Evolutionary conservation across 2,797 vertebrate species (phyloP).

Genomic region (Tachyglossus aculeatus): DNA sequence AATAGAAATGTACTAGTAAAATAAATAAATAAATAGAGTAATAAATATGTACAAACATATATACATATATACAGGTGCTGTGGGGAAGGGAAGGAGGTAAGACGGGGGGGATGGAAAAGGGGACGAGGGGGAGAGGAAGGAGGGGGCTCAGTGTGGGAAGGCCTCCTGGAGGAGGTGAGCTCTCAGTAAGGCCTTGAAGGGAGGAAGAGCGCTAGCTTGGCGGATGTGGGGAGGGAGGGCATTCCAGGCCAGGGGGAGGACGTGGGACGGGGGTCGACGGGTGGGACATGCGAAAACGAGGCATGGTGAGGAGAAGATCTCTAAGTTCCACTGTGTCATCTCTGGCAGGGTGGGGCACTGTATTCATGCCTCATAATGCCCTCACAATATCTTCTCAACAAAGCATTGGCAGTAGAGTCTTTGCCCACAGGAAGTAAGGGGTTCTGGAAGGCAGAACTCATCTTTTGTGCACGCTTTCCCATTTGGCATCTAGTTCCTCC

Average conservation of each 20-base stretch:
- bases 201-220: too few relatives aligned
- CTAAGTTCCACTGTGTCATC: conserved; percentile 13
- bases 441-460: conserved; percentile 29
- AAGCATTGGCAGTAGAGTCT: conserved; percentile 44
- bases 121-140: too few relatives aligned
- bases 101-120: too few relatives aligned
- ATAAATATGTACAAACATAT: too few relatives aligned
- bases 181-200: too few relatives aligned
- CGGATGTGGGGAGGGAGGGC: conserved; percentile 56
- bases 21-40: too few relatives aligned
- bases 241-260: conserved; percentile 29
- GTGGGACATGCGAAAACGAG: conserved; percentile 33
- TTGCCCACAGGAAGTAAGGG: conserved; percentile 40
- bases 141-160: too few relatives aligned
- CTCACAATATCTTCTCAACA: conserved; percentile 36
- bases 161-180: too few relatives aligned
- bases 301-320: neutral
- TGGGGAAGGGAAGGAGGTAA: too few relatives aligned
- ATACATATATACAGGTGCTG: too few relatives aligned
- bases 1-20: too few relatives aligned
- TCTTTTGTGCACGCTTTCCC: conserved; percentile 36
- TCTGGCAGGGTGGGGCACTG: conserved; percentile 27
- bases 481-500: conserved; percentile 18
- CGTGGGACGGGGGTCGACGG: conserved; percentile 55
- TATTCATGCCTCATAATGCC: conserved; percentile 22